These are phyloP conservation scores for Colletes collaris DNA, from an alignment of 2,888 invertebrate genomes.

Conservation along the genomic window DNA sequence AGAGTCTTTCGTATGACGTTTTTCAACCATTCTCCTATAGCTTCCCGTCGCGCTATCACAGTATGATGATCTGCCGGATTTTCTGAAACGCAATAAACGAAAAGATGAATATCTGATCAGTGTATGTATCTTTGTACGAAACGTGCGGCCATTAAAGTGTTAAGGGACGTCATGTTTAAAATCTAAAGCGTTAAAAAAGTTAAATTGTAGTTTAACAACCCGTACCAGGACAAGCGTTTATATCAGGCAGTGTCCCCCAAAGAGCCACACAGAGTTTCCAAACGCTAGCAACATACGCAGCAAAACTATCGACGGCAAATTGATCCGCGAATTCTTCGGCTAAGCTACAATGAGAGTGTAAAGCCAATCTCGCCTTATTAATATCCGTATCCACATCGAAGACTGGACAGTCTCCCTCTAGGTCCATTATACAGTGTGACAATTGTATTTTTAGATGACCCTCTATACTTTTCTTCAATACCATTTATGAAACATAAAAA, in stretches of 20 bases:
- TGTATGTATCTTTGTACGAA: no score
- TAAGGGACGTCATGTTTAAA: no score
- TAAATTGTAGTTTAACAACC: background rate
- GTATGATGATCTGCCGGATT: constrained; percentile 81
- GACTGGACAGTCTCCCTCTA: constrained; percentile 84
- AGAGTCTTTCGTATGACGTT: constrained; percentile 83
- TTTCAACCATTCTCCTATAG: constrained; percentile 87
- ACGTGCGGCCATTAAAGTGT: no score
- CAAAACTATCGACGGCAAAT: constrained; percentile 74
- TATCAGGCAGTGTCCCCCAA: constrained; percentile 87
- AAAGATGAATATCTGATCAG: background rate
- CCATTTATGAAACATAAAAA: background rate
- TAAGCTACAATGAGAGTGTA: constrained; percentile 85
- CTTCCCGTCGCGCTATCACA: constrained; percentile 85
- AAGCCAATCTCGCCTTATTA: constrained; percentile 81
- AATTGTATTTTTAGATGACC: constrained; percentile 87
- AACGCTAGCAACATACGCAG: constrained; percentile 79
- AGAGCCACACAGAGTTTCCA: constrained; percentile 88
- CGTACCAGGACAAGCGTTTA: constrained; percentile 74
- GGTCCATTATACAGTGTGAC: constrained; percentile 84
- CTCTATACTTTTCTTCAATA: constrained; percentile 85
- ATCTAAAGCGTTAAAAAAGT: background rate
- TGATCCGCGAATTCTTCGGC: constrained; percentile 81
- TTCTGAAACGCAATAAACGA: constrained; percentile 18
- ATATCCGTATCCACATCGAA: constrained; percentile 79